Base-by-base conservation (phyloP, 2,113 vertebrate species). In the Seriola rivoliana region DNA sequence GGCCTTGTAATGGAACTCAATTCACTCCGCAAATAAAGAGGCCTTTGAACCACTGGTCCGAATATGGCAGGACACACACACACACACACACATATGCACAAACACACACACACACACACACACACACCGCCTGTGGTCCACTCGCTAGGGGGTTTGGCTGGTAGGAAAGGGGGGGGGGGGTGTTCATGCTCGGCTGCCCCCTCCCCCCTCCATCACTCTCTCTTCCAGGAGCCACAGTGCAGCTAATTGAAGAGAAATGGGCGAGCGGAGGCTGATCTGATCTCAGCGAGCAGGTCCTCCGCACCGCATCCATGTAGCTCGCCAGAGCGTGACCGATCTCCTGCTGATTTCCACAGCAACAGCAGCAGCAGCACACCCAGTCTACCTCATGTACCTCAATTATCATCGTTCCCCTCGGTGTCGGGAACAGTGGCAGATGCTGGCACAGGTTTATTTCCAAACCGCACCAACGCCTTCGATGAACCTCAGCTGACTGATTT, bases 1-100 rank as follows among this genome's bases (percentile, higher is more conserved):
- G 92, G 92, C 91, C 86, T 89, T 78, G 65, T 94, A 94, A 92
- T 92, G 93, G 87, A 95, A 90, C 79, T 93, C 91, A 90, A 94
- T 95, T 95, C 90, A 95, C 94, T 95, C 86, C 82, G 80, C 89
- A 95, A 95, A 95, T 96, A 95, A 95, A 95, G 87, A 90, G 89
- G 85, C 95, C 95, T 92, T 92, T 95, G 93, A 93, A 93, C 88
- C 91, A 91, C 93, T 93, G 93, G 93, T 94, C 94, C 94, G 90
- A 93, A 94, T 92, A 91, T 88, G 86, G 88, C 87, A 93, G 92
- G 59, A 85, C 86, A 87, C 81, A 80, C 79, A 88, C 74, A 85
- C 71, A 81, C 78, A 71, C 76, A 66, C 70, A 54, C 55, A 67
- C 66, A 74, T 67, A 67, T 73, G 85, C 48, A 79, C 71, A 75